Percentiles rank a stretch among this genome's conserved stretches.
Evolutionary conservation across 2,113 vertebrate genomes (phyloP).

Genomic region (Acrocephalus arundinaceus): DNA sequence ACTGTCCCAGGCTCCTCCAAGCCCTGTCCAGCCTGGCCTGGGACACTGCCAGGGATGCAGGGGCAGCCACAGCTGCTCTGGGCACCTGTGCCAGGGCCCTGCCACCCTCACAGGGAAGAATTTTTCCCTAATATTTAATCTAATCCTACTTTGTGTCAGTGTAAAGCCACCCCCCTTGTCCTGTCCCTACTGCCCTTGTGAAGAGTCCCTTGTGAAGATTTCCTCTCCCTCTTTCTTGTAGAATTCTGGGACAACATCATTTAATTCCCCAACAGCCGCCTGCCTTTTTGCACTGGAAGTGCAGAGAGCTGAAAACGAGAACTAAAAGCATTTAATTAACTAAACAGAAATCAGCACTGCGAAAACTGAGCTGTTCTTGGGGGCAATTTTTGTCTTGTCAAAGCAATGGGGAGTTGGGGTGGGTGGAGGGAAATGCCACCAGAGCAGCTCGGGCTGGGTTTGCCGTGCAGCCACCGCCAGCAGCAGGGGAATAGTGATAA

Average conservation of each 20-base stretch:
- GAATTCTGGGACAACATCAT: background rate
- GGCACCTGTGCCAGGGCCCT: background rate
- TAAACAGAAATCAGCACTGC: background rate
- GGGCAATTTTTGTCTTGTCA: slow-evolving; percentile 25
- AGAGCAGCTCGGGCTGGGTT: background rate
- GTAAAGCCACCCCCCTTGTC: background rate
- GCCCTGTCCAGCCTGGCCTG: background rate
- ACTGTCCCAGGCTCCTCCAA: background rate
- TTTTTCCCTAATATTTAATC: background rate
- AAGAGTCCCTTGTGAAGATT: background rate
- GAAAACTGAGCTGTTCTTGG: background rate
- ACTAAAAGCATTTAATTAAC: slow-evolving; percentile 13
- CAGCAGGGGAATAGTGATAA: slow-evolving; percentile 12
- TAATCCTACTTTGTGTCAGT: background rate
- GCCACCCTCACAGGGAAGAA: accelerated
- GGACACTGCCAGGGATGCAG: background rate
- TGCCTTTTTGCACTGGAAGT: background rate
- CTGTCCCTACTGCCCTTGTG: background rate
- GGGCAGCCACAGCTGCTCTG: background rate
- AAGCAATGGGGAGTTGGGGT: slow-evolving; percentile 10
- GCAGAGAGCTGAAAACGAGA: background rate
- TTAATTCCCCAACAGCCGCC: background rate
- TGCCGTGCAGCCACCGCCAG: background rate
- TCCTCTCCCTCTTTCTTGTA: background rate
- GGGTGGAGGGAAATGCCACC: slow-evolving; percentile 23